Evolutionary conservation across 2,888 invertebrate genomes (phyloP).

Genomic region (Heteropelma amictum): DNA sequence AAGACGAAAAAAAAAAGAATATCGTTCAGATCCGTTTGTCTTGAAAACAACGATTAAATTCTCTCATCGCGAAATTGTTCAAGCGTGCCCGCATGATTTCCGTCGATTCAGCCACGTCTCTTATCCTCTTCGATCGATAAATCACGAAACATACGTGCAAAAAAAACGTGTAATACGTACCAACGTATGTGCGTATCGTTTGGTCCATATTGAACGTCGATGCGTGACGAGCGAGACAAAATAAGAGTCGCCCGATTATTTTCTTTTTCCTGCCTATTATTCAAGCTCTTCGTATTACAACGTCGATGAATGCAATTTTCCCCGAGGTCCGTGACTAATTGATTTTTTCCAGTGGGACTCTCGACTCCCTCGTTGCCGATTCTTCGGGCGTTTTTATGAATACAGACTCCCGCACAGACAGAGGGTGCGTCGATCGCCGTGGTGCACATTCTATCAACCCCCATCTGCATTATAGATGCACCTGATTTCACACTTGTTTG

Average conservation of each 20-base stretch:
- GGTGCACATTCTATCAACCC: conserved; percentile 25
- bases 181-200: too few relatives aligned
- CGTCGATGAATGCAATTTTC: conserved; percentile 59
- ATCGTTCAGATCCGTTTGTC: too few relatives aligned
- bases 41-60: neutral
- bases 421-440: conserved; percentile 45
- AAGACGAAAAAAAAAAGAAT: neutral
- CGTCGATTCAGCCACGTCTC: too few relatives aligned
- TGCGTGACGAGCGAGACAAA: conserved; percentile 29
- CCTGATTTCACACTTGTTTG: conserved; percentile 77
- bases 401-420: too few relatives aligned
- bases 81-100: neutral
- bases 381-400: conserved; percentile 15
- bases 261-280: neutral
- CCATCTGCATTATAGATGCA: conserved; percentile 73
- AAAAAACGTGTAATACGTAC: too few relatives aligned
- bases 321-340: conserved; percentile 71
- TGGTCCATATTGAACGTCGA: conserved; percentile 12
- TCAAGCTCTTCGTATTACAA: neutral
- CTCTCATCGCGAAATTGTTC: neutral
- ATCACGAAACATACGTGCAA: conserved; percentile 42
- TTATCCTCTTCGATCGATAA: conserved; percentile 42
- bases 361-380: conserved; percentile 30
- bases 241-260: conserved; percentile 9
- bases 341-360: conserved; percentile 66